These are phyloP conservation scores for Oxyscelio sp. DNA, from an alignment of 2,888 invertebrate genomes.

Conservation along the genomic window DNA sequence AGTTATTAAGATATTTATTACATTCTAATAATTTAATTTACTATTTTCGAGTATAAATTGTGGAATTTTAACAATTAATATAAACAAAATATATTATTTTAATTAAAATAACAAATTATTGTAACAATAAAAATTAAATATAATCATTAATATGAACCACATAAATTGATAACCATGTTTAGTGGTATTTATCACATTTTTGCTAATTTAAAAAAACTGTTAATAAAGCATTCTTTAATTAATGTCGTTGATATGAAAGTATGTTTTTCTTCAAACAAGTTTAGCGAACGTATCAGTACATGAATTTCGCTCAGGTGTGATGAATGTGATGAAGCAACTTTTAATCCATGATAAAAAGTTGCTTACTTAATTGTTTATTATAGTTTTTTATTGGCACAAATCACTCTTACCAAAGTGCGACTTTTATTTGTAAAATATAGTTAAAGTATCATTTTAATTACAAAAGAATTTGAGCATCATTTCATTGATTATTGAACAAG, in stretches of 20 bases:
- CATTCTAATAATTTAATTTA: constrained; percentile 93
- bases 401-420: not conserved
- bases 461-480: constrained; percentile 48
- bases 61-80: no score
- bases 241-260: not conserved
- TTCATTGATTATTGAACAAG: constrained; percentile 44
- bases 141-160: no score
- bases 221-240: constrained; percentile 11
- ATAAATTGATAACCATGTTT: constrained; percentile 88
- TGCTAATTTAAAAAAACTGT: constrained; percentile 26
- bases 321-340: not conserved
- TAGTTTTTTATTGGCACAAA: not conserved
- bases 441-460: constrained; percentile 31
- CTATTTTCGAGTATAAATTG: no score
- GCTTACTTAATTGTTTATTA: constrained; percentile 1
- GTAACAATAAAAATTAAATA: no score
- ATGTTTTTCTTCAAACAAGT: not conserved
- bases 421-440: not conserved
- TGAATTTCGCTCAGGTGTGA: not conserved
- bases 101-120: no score
- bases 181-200: constrained; percentile 83
- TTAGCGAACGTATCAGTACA: not conserved
- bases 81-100: no score
- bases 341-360: not conserved
- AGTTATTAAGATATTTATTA: not conserved